Base-by-base conservation (phyloP, 2,888 invertebrate genomes). In the Sphaerophoria taeniata region DNA sequence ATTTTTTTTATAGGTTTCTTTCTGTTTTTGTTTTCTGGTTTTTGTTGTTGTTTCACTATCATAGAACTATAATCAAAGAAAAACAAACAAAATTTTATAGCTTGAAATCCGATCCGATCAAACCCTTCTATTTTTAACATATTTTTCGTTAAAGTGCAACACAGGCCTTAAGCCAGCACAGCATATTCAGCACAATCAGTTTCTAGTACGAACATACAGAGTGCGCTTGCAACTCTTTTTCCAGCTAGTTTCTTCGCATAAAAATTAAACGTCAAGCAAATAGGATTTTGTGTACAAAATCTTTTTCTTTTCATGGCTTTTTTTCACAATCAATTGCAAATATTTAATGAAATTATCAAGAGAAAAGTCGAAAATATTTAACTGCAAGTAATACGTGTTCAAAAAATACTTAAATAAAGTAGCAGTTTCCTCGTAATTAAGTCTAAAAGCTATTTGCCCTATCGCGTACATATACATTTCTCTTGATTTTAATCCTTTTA, bases 261-360 rank as follows among this genome's bases (percentile, higher is more conserved):
- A 36, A 56, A 14, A n/a, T 24, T 55, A 85, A 80, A 85, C 72
- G 84, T 85, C 84, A 85, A 76, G 36, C 36, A 55, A 71, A 14
- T 69, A 9, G 2, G 24, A 69, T 36, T 73, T 80, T 85, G 84
- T 85, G 76, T 85, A 85, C 84, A 85, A 80, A 80, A 53, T 63
- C 60, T 61, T 72, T 76, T 69, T 43, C 39, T 55, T 33, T 71
- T 71, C 49, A 36, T 49, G 36, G 45, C 43, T n/a, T 71, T 78
- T 71, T 55, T 11, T 43, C 45, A 7, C 49, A 36, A 49, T 9
- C 34, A 49, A 16, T 16, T 9, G 49, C 12, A 6, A 4, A 49
- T 60, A 39, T 60, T 12, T 49, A 49, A 47, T 36, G 12, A 63
- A 47, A 39, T 24, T 61, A 63, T 6, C 11, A 0, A 43, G 6